These are phyloP conservation scores for Apistogramma diplotaenia DNA, from an alignment of 2,113 vertebrate genomes.

Conservation along the genomic window DNA sequence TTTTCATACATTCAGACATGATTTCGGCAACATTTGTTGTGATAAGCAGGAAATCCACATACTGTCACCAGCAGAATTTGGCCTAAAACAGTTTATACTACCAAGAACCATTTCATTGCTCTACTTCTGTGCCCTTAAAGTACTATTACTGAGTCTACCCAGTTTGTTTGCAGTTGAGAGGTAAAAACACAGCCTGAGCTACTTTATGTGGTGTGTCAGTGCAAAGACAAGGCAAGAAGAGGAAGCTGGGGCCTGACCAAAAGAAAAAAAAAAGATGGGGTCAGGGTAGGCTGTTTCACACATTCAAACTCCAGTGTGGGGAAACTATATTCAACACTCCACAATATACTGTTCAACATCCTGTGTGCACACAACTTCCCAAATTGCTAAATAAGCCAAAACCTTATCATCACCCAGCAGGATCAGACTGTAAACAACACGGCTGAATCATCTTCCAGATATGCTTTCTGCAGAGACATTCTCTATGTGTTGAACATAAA, in stretches of 20 bases:
- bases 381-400: background rate
- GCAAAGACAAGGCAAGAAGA: background rate
- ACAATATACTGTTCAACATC: conserved; percentile 13
- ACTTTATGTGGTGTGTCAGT: background rate
- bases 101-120: background rate
- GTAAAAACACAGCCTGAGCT: background rate
- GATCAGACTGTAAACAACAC: background rate
- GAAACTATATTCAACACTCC: background rate
- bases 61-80: background rate
- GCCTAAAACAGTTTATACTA: background rate
- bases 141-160: background rate
- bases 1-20: background rate
- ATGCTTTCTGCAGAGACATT: background rate
- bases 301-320: background rate
- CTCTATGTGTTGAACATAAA: background rate
- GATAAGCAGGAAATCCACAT: background rate
- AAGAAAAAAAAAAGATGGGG: background rate
- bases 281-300: background rate
- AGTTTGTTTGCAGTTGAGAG: background rate
- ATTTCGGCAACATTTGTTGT: background rate
- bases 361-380: conserved; percentile 26
- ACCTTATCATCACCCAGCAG: background rate
- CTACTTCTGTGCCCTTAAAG: background rate
- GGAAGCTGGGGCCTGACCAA: conserved; percentile 17
- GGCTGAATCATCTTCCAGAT: background rate